Evolutionary conservation across 2,888 invertebrate genomes (phyloP), one percentile per base, ranked within the genome.

Genomic region (Willowsia nigromaculata): DNA sequence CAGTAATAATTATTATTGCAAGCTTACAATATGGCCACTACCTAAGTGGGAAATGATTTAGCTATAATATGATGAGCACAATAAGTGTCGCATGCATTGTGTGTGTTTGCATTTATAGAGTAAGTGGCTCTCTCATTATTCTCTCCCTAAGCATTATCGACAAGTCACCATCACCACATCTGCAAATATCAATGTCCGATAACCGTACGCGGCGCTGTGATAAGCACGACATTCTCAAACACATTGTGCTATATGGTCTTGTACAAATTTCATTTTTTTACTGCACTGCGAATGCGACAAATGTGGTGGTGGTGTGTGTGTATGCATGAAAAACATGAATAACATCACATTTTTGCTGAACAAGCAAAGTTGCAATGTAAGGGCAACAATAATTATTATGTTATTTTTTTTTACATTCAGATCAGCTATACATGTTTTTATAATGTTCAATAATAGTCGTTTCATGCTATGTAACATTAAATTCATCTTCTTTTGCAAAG

Each of bases 181-280:
- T 68, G 81, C 88, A 88, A 88, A 80, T 76, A 88, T 83, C 88
- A 88, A 88, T 76, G 88, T 50, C 88, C 88, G 88, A 88, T 88
- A 88, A 88, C 43, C 88, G 53, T 50, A 40, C 50, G 53, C 22
- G 37, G 65, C 47, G 47, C 7, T 15, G 15, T 15, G 87, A 87
- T 87, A 81, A 87, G 71, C 71, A n/a, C n/a, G n/a, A n/a, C n/a
- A 78, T 56, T 81, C 76, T 78, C 30, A 78, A 47, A 47, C 43
- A 43, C 40, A 40, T 18, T 13, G 15, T 30, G 30, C 22, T 33
- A 18, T 50, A 78, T 71, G 18, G 7, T 53, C 1, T n/a, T 53
- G 53, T 53, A 53, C 18, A 53, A 78, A 78, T 30, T 47, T 27
- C 47, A 76, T 47, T 76, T 50, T 18, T 71, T 27, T 47, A 18